Percentiles rank a stretch among this genome's conserved stretches.
Conservation (phyloP, 1,140 invertebrate genomes). For the Uloborus diversus region DNA sequence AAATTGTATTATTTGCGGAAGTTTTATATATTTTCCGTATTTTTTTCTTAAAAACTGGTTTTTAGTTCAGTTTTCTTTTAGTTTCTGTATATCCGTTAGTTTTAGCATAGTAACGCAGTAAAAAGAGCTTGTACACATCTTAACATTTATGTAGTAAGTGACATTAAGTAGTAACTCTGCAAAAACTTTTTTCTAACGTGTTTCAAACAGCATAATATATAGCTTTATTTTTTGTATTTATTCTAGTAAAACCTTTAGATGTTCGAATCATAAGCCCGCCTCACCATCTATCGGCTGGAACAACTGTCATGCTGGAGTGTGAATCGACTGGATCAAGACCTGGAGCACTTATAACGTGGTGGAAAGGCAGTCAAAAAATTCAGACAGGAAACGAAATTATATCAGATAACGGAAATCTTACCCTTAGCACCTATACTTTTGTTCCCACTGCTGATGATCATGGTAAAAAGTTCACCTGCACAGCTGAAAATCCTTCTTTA, state of each 20-base stretch:
- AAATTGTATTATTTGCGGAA: too few species aligned
- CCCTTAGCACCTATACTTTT: constrained; percentile 51
- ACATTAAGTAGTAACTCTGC: too few species aligned
- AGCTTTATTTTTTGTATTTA: neutral
- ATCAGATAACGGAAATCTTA: constrained; percentile 54
- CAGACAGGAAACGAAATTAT: constrained; percentile 5
- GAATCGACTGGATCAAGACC: constrained; percentile 85
- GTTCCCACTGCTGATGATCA: constrained; percentile 78
- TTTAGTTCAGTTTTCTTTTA: too few species aligned
- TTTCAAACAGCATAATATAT: too few species aligned
- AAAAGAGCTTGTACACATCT: too few species aligned
- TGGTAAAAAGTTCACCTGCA: constrained; percentile 81
- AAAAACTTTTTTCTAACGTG: too few species aligned
- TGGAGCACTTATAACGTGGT: constrained; percentile 87
- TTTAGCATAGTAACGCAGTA: too few species aligned
- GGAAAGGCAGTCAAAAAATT: constrained; percentile 66
- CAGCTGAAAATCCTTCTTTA: constrained; percentile 77
- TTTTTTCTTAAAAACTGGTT: too few species aligned
- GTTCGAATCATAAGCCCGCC: constrained; percentile 68
- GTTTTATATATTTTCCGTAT: too few species aligned
- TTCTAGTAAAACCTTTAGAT: constrained; percentile 80
- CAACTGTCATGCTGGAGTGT: constrained; percentile 75
- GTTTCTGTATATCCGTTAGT: too few species aligned
- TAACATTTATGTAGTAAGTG: too few species aligned
- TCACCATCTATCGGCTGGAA: constrained; percentile 24